These are phyloP conservation scores for Felis catus DNA, from an alignment of 2,113 vertebrate genomes.

Conservation along the genomic window DNA sequence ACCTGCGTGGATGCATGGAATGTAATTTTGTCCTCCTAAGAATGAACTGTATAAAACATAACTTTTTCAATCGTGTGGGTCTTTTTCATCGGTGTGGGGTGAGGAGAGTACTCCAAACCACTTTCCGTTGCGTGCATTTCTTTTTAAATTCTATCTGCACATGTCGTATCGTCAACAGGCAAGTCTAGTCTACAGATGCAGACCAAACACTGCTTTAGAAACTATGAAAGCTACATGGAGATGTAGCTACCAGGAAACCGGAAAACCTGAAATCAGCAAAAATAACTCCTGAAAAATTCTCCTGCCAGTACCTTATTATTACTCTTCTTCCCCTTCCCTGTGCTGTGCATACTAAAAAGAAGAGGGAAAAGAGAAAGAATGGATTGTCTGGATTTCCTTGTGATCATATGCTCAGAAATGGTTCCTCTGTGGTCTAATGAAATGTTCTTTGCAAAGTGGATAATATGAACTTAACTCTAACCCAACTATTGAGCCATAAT, in stretches of 20 bases:
- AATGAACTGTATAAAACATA: background rate
- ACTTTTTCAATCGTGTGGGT: background rate
- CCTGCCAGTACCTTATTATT: background rate
- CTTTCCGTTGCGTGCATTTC: conserved; percentile 33
- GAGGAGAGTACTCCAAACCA: background rate
- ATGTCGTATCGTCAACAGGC: conserved; percentile 10
- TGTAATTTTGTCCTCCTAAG: conserved; percentile 13
- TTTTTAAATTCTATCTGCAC: conserved; percentile 36
- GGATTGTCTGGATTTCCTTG: background rate
- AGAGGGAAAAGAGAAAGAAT: background rate
- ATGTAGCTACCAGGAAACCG: conserved; percentile 32
- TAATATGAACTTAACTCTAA: conserved; percentile 36
- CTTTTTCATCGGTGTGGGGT: background rate
- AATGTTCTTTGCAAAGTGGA: background rate
- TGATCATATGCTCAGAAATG: conserved; percentile 5
- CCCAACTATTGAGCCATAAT: background rate
- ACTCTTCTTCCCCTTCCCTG: background rate
- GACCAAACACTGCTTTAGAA: background rate
- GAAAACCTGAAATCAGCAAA: conserved; percentile 44
- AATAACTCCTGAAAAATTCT: conserved; percentile 22
- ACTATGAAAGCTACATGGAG: background rate
- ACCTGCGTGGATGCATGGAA: background rate
- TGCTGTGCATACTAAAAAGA: conserved; percentile 17
- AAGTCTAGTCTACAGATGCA: conserved; percentile 1
- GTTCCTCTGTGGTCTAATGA: background rate